Conservation (phyloP, 2,888 invertebrate genomes). For the Elaeidobius kamerunicus region DNA sequence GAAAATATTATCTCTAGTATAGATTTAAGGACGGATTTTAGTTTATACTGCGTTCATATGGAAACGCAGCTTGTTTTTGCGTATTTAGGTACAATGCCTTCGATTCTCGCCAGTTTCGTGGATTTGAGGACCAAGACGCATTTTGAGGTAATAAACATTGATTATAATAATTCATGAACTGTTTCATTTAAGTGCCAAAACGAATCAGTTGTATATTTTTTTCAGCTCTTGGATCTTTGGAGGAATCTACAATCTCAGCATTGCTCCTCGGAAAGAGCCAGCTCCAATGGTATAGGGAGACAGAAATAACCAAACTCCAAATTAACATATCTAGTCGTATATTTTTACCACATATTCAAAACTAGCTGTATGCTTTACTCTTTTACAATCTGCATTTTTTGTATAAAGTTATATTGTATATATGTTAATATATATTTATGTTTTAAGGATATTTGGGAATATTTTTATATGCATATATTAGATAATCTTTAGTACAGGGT, state of each 20-base stretch:
- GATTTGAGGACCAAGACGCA: slow-evolving; percentile 55
- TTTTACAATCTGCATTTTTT: too few relatives aligned
- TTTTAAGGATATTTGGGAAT: too few relatives aligned
- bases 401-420: too few relatives aligned
- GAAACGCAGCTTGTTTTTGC: slow-evolving; percentile 61
- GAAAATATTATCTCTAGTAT: slow-evolving; percentile 61
- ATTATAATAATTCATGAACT: too few relatives aligned
- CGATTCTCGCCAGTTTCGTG: slow-evolving; percentile 57
- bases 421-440: too few relatives aligned
- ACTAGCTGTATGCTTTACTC: too few relatives aligned
- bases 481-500: too few relatives aligned
- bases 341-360: too few relatives aligned
- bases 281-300: slow-evolving; percentile 7
- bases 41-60: slow-evolving; percentile 60
- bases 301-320: too few relatives aligned
- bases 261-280: slow-evolving; percentile 1
- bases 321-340: too few relatives aligned
- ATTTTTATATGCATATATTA: too few relatives aligned
- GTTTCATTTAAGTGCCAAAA: too few relatives aligned
- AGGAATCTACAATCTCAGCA: slow-evolving; percentile 28
- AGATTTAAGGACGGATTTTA: slow-evolving; percentile 59
- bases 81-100: slow-evolving; percentile 58
- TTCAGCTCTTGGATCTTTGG: slow-evolving; percentile 28
- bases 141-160: slow-evolving; percentile 50
- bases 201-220: not conserved